Base-by-base conservation (phyloP, 2,797 vertebrate genomes). In the Rousettus madagascariensis region DNA sequence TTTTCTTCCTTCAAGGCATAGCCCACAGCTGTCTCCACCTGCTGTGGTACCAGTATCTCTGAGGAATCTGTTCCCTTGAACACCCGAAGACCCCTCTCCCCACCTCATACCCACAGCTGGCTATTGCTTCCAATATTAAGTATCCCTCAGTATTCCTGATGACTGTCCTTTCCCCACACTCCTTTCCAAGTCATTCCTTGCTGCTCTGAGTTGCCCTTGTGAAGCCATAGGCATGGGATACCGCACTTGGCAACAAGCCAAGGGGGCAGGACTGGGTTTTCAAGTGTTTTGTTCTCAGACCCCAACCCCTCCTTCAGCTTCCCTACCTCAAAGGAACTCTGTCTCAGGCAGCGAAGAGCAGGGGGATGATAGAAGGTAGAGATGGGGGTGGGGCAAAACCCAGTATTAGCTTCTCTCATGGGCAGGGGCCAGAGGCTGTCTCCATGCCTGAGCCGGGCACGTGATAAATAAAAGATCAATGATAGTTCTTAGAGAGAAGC, bases 151-250 rank as follows among this genome's bases (percentile, higher is more conserved):
- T 36, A 69, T 28, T 57, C 57, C 57, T 24, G 30, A 28, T 38
- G 55, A 30, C 46, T 30, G 49, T 59, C 22, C 65, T 59, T 46
- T 24, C 49, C 36, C 66, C 3, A 69, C 2, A 16, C n/a, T 33
- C 65, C 68, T 88, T 78, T 0, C 72, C 75, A 95, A 84, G 91
- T 92, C 69, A 86, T 79, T 69, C 69, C 86, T 74, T 43, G 66
- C 9, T 49, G 24, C 63, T 65, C 49, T 36, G 65, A 75, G 24
- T 69, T 36, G 74, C n/a, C 55, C 49, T 22, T 36, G 36, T 80
- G 95, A 83, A 43, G 53, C 51, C 49, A 61, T 6, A 13, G 28
- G 55, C 49, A 71, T 28, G 46, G 66, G 57, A 92, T 20, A 68
- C 57, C 71, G 84, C 51, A 66, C 30, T 36, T 84, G 96, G 92